Evolutionary conservation across 2,888 invertebrate genomes (phyloP).

Genomic region (Podabrus alpinus): DNA sequence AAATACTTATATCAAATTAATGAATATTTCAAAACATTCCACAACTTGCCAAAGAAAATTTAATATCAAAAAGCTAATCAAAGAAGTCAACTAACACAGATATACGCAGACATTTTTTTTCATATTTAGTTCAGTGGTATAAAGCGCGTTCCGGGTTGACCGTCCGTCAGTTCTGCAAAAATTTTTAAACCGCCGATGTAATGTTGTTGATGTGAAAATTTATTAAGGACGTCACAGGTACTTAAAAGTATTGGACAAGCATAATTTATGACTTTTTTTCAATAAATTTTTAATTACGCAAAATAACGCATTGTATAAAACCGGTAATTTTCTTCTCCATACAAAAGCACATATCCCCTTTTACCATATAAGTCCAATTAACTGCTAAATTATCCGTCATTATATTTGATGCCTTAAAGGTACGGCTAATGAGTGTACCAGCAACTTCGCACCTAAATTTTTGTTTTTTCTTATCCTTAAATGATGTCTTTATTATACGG

Average conservation of each 20-base stretch:
- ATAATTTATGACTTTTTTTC: slow-evolving; percentile 7
- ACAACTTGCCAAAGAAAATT: neutral
- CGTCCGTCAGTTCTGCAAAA: neutral
- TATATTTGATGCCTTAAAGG: slow-evolving; percentile 10
- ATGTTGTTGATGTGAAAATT: neutral
- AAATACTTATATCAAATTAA: neutral
- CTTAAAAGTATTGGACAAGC: slow-evolving; percentile 1
- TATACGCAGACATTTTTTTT: neutral
- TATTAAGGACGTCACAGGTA: neutral
- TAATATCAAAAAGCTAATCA: neutral
- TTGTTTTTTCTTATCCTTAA: slow-evolving; percentile 6
- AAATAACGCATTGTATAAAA: slow-evolving; percentile 14
- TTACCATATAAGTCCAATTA: slow-evolving; percentile 36
- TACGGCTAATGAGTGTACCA: slow-evolving; percentile 9
- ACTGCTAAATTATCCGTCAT: slow-evolving; percentile 38
- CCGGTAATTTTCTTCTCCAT: slow-evolving; percentile 14
- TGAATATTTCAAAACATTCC: neutral
- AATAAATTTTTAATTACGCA: slow-evolving; percentile 13
- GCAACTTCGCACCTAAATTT: slow-evolving; percentile 11
- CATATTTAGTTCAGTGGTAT: neutral
- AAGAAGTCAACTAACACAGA: neutral
- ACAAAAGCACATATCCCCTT: slow-evolving; percentile 13
- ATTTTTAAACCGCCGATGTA: neutral
- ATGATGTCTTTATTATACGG: slow-evolving; percentile 12
- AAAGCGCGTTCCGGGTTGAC: neutral